These are phyloP conservation scores for Ametastegia equiseti DNA, from an alignment of 2,888 invertebrate genomes.

Conservation along the genomic window DNA sequence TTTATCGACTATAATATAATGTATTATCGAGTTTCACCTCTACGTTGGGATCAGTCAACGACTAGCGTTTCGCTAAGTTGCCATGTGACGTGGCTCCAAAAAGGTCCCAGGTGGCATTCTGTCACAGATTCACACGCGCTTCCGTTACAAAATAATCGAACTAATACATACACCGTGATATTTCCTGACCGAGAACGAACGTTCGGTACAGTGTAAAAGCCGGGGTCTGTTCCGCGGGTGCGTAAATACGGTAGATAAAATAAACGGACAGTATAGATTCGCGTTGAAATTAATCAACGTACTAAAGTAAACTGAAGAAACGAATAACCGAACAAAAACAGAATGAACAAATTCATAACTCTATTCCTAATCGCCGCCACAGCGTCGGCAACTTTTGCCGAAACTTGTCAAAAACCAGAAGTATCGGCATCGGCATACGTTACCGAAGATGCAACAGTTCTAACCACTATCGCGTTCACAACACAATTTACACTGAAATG, in stretches of 20 bases:
- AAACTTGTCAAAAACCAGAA: constrained; percentile 81
- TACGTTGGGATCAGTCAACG: neutral
- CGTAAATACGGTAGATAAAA: too few species aligned
- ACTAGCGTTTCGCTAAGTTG: neutral
- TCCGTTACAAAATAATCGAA: constrained; percentile 25
- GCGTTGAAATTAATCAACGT: neutral
- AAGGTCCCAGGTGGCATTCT: constrained; percentile 36
- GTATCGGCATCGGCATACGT: constrained; percentile 90
- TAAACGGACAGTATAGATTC: too few species aligned
- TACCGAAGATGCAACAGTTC: constrained; percentile 94
- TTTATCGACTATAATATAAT: neutral
- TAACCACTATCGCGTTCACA: constrained; percentile 93
- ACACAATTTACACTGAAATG: constrained; percentile 94
- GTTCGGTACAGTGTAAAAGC: neutral
- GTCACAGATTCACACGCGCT: constrained; percentile 34
- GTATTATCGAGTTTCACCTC: neutral
- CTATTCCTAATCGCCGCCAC: neutral
- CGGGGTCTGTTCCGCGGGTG: neutral
- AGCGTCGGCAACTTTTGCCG: constrained; percentile 60
- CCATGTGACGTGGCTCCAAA: constrained; percentile 41
- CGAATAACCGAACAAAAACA: constrained; percentile 3
- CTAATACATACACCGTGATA: neutral
- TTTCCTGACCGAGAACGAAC: neutral
- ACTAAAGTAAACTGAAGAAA: neutral
- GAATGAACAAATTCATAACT: constrained; percentile 20